Conservation (phyloP, 1,140 invertebrate genomes). For the Coboldia fuscipes region DNA sequence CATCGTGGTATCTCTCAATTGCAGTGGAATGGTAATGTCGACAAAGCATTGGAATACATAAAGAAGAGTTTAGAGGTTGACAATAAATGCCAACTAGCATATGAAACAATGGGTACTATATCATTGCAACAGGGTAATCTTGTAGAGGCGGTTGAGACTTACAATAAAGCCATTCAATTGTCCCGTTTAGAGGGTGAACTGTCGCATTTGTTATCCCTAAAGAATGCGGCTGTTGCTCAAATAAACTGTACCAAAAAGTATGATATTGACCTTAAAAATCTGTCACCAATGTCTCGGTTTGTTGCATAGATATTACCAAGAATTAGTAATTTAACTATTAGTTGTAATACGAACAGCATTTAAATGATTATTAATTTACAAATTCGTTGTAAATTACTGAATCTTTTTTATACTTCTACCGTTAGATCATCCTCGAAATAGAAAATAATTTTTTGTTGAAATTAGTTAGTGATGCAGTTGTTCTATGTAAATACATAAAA, state of each 20-base stretch:
- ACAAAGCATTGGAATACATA: constrained; percentile 56
- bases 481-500: no score
- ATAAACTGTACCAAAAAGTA: constrained; percentile 54
- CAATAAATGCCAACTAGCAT: constrained; percentile 81
- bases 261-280: constrained; percentile 31
- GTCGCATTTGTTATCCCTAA: constrained; percentile 65
- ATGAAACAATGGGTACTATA: constrained; percentile 83
- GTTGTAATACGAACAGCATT: no score
- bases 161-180: constrained; percentile 72
- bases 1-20: constrained; percentile 67
- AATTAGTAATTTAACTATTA: no score
- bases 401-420: no score
- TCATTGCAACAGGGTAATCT: constrained; percentile 69
- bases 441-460: no score
- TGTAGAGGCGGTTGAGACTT: constrained; percentile 56
- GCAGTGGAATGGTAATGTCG: constrained; percentile 61
- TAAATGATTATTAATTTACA: no score
- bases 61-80: constrained; percentile 70
- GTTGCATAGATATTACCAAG: no score
- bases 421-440: no score
- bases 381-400: no score
- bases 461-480: no score
- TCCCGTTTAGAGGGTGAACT: constrained; percentile 70
- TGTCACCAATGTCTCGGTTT: constrained; percentile 14
- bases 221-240: constrained; percentile 72